A percentile compares a stretch with the other conserved stretches of the same genome.
These are phyloP conservation scores for Muraenolepis orangiensis DNA, from an alignment of 2,797 vertebrate species.

Conservation along the genomic window DNA sequence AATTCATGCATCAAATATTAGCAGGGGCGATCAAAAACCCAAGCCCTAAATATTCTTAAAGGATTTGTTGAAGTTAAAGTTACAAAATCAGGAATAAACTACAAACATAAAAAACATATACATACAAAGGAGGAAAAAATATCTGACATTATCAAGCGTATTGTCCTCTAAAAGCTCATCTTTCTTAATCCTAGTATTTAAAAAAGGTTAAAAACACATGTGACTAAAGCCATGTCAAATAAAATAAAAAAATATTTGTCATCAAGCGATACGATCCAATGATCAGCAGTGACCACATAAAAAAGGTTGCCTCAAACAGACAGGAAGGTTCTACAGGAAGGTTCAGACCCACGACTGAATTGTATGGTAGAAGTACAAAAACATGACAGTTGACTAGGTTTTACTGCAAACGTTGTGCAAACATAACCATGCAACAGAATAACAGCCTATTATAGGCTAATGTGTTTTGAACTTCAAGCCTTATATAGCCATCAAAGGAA, in stretches of 20 bases:
- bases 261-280: constrained; percentile 47
- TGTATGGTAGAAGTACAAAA: constrained; percentile 41
- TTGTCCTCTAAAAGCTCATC: background rate
- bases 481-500: constrained; percentile 50
- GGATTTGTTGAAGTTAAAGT: background rate
- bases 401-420: constrained; percentile 52
- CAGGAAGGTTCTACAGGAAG: background rate
- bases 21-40: background rate
- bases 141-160: background rate
- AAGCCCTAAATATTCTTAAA: background rate
- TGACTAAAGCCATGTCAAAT: background rate
- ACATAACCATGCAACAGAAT: constrained; percentile 28
- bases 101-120: constrained; percentile 6
- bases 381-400: constrained; percentile 38
- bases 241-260: constrained; percentile 29
- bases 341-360: background rate
- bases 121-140: background rate
- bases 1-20: background rate
- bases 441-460: constrained; percentile 21
- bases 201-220: background rate
- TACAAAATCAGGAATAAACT: background rate
- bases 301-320: background rate
- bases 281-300: constrained; percentile 22
- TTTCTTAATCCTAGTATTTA: background rate
- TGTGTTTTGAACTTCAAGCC: background rate